Conservation (phyloP, 2,113 vertebrate species). For the Cyphomyrus plagiostoma region DNA sequence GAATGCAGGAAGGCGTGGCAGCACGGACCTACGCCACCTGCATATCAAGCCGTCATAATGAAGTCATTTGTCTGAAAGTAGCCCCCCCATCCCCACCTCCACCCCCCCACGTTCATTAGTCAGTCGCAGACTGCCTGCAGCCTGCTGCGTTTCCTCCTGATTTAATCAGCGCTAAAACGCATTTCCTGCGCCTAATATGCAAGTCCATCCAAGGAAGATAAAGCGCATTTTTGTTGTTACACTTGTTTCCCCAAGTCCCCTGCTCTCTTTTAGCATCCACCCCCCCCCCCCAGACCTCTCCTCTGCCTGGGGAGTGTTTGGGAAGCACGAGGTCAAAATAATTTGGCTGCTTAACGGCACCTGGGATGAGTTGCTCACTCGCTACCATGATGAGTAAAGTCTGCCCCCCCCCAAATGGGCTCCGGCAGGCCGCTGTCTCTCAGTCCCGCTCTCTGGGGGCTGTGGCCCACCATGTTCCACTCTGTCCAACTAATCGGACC, state of each 20-base stretch:
- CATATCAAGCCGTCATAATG: slow-evolving; percentile 66
- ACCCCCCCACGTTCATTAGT: slow-evolving; percentile 64
- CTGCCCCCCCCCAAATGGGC: not conserved
- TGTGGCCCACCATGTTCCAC: not conserved
- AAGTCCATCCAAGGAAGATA: not conserved
- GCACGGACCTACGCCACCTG: slow-evolving; percentile 46
- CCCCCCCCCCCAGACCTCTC: not conserved
- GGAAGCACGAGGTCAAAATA: not conserved
- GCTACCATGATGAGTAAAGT: not conserved
- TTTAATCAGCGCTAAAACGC: slow-evolving; percentile 57
- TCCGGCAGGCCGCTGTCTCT: too few relatives aligned
- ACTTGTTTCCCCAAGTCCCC: not conserved
- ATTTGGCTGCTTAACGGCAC: not conserved
- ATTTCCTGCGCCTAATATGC: slow-evolving; percentile 31
- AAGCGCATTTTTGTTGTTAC: not conserved
- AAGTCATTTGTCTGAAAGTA: slow-evolving; percentile 67
- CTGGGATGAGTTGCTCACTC: not conserved
- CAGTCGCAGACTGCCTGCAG: slow-evolving; percentile 45
- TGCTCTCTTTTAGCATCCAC: too few relatives aligned
- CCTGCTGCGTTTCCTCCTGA: slow-evolving; percentile 45
- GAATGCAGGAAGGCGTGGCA: slow-evolving; percentile 37
- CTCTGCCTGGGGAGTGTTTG: not conserved
- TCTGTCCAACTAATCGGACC: not conserved
- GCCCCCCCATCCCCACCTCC: slow-evolving; percentile 37
- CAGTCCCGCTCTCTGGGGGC: not conserved